phyloP scores from a whole-genome alignment of 2,113 vertebrate genomes.

The Penelope pileata region DNA sequence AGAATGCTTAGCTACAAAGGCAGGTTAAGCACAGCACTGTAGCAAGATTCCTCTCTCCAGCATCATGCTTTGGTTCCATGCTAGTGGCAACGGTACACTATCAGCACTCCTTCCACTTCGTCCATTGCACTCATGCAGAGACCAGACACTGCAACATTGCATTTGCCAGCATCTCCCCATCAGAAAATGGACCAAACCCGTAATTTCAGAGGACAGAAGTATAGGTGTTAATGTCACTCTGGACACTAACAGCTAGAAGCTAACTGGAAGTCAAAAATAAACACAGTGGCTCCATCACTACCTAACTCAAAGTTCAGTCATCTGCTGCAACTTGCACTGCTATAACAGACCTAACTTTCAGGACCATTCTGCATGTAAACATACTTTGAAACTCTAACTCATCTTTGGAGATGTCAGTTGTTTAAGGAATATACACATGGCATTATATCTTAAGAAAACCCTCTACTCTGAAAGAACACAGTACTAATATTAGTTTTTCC shows the following conservation, averaged over 20 bases:
- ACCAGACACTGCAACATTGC: background rate
- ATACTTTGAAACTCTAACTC: background rate
- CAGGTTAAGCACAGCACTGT: background rate
- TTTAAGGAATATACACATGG: background rate
- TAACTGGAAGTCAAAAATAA: constrained; percentile 10
- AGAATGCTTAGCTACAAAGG: background rate
- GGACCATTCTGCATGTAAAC: background rate
- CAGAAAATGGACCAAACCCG: constrained; percentile 71
- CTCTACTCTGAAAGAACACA: background rate
- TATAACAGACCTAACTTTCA: background rate
- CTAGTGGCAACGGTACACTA: background rate
- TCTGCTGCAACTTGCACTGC: background rate
- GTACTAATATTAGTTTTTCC: background rate
- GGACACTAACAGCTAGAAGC: background rate
- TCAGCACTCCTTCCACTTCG: background rate
- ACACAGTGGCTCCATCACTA: background rate
- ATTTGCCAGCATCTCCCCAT: constrained; percentile 35
- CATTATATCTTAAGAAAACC: background rate
- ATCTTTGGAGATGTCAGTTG: background rate
- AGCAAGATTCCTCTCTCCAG: constrained; percentile 42
- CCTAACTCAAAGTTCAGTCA: background rate
- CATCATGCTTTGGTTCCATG: background rate
- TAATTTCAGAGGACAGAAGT: constrained; percentile 56
- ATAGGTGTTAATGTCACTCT: background rate
- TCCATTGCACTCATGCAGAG: constrained; percentile 31